Percentiles rank a stretch among this genome's conserved stretches.
These are phyloP conservation scores for Siphonodentalium dalli DNA, from an alignment of 2,888 invertebrate genomes.

Conservation along the genomic window DNA sequence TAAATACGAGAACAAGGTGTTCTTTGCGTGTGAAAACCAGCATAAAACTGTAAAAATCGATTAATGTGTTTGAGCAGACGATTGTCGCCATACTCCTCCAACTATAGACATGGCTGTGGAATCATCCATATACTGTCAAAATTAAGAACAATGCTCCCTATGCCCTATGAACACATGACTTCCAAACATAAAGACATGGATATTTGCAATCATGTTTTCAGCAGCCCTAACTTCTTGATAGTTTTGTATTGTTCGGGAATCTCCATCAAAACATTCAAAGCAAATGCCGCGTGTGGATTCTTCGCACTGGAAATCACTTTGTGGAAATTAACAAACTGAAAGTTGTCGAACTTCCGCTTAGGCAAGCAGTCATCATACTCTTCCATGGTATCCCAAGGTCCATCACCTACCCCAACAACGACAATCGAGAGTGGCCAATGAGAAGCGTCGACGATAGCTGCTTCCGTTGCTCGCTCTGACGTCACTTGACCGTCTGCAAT, in stretches of 20 bases:
- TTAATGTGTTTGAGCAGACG: too few relatives aligned
- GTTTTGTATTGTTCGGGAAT: constrained; percentile 67
- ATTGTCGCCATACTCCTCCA: too few relatives aligned
- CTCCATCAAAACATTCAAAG: constrained; percentile 68
- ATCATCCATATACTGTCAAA: too few relatives aligned
- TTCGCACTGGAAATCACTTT: constrained; percentile 53
- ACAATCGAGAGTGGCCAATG: constrained; percentile 68
- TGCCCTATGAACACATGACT: too few relatives aligned
- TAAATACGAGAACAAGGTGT: too few relatives aligned
- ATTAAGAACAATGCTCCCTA: too few relatives aligned
- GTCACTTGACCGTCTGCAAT: constrained; percentile 69
- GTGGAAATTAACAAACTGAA: constrained; percentile 69
- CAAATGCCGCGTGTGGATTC: constrained; percentile 63
- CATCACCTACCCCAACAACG: constrained; percentile 69
- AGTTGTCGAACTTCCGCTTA: constrained; percentile 68
- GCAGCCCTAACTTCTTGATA: constrained; percentile 48
- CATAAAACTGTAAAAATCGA: too few relatives aligned
- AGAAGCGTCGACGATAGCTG: constrained; percentile 68
- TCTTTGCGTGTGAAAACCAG: too few relatives aligned
- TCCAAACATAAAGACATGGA: too few relatives aligned
- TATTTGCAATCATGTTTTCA: too few relatives aligned
- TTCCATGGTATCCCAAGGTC: constrained; percentile 69
- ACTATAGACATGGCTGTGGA: too few relatives aligned
- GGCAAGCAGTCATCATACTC: constrained; percentile 68
- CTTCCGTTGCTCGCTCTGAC: constrained; percentile 65